Conservation (phyloP, 2,113 vertebrate species). For the Urocolius indicus region DNA sequence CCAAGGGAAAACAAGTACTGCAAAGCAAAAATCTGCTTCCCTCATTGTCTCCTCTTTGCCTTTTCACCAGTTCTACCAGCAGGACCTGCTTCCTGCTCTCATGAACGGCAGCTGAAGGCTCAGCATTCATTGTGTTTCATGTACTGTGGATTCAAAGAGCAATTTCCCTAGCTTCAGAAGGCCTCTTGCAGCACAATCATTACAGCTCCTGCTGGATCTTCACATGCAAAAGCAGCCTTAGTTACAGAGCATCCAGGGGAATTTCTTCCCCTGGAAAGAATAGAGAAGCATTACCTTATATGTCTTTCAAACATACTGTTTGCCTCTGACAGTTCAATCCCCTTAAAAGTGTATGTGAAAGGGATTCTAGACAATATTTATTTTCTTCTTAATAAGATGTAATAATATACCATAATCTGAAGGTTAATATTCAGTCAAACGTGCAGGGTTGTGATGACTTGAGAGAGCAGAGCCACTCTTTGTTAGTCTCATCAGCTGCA, state of each 20-base stretch:
- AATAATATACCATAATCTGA: not conserved
- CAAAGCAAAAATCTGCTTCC: not conserved
- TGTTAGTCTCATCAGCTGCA: constrained; percentile 33
- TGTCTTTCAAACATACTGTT: accelerated
- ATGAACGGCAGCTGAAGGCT: not conserved
- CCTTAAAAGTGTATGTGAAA: not conserved
- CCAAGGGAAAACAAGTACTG: not conserved
- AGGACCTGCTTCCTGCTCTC: not conserved
- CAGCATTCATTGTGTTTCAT: not conserved
- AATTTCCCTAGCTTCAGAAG: not conserved
- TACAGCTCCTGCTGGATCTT: not conserved
- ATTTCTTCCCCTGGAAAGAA: not conserved
- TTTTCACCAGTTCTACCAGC: not conserved
- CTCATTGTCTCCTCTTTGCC: not conserved
- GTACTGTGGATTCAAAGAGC: not conserved
- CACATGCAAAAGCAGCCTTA: not conserved
- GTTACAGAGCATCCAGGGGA: not conserved
- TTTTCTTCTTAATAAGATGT: not conserved
- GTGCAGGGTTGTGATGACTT: constrained; percentile 19
- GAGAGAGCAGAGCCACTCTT: not conserved
- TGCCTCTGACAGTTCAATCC: not conserved
- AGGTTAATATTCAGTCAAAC: constrained; percentile 43
- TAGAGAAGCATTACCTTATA: not conserved
- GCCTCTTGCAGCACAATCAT: not conserved
- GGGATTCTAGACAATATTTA: not conserved